Conservation (phyloP, 2,113 vertebrate genomes). For the Salvelinus alpinus region DNA sequence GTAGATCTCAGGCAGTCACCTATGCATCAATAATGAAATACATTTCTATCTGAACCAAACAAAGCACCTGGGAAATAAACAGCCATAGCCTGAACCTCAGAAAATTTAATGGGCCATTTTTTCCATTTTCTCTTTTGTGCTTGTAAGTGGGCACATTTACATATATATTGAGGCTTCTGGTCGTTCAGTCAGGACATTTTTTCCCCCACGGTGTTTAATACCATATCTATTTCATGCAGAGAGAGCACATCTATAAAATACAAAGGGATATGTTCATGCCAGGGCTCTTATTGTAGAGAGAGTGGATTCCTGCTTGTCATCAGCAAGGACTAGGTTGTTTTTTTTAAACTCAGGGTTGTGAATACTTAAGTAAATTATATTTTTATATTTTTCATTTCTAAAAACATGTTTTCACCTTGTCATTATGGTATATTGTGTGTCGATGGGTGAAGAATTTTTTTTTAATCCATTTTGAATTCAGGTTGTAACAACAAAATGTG, state of each 20-base stretch:
- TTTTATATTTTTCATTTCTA: too few species aligned
- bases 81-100: slow-evolving; percentile 17
- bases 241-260: slow-evolving; percentile 10
- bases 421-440: too few species aligned
- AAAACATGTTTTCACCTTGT: too few species aligned
- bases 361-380: too few species aligned
- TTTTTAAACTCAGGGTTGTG: too few species aligned
- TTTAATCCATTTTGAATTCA: too few species aligned
- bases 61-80: slow-evolving; percentile 59
- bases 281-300: slow-evolving; percentile 18
- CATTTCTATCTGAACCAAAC: slow-evolving; percentile 39
- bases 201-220: slow-evolving; percentile 12
- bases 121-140: slow-evolving; percentile 40
- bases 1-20: slow-evolving; percentile 38
- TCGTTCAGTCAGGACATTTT: slow-evolving; percentile 27
- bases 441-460: too few species aligned
- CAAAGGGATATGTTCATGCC: slow-evolving; percentile 21
- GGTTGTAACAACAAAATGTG: too few species aligned
- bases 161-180: slow-evolving; percentile 62
- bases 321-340: too few species aligned
- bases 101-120: slow-evolving; percentile 34
- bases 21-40: slow-evolving; percentile 56
- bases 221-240: slow-evolving; percentile 30
- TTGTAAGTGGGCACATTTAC: slow-evolving; percentile 50
- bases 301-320: not conserved